Base-by-base conservation (phyloP, 2,888 invertebrate species). In the Watsonalla cultraria region DNA sequence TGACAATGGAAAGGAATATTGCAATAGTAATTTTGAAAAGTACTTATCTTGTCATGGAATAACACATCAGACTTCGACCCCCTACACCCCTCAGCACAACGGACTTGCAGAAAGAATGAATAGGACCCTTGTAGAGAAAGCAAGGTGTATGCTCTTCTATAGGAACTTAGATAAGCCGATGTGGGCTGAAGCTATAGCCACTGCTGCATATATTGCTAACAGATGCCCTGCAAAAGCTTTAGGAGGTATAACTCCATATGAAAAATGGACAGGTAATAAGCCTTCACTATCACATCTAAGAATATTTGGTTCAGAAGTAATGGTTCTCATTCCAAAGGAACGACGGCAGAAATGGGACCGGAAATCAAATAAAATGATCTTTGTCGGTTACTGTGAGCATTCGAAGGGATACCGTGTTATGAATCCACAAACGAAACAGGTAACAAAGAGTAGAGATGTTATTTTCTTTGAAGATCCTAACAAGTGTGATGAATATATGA, bases 251-350 rank as follows among this genome's bases (percentile, higher is more conserved):
- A 62, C 64, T 5, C 61, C 62, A 7, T 57, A 47, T 50, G 78
- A 80, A 58, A 11, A 68, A 5, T 82, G 81, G 79, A 59, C 64
- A 51, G 64, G 68, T 9, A 58, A 59, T 5, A 74, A 71, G 57
- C 72, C 70, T 4, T 54, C 76, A 49, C 7, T 84, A 6, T 54
- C 57, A 6, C 56, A 66, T 51, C 45, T 66, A 7, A 66, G 64
- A 54, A 65, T 74, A 46, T 86, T 87, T 73, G 85, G 82, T 8
- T 58, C 51, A 7, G 45, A 55, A n/a, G 65, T 51, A 6, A 69
- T 69, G 66, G 61, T 62, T 0, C 57, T 60, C 48, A 42, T 65
- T 5, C 59, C 66, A 5, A 62, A 61, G 47, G 54, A 59, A 56
- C 58, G 55, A 24, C 33, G 24, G 4, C 24, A 24, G 24, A 24